phyloP scores from a whole-genome alignment of 2,113 vertebrate species.

The Odobenus rosmarus region DNA sequence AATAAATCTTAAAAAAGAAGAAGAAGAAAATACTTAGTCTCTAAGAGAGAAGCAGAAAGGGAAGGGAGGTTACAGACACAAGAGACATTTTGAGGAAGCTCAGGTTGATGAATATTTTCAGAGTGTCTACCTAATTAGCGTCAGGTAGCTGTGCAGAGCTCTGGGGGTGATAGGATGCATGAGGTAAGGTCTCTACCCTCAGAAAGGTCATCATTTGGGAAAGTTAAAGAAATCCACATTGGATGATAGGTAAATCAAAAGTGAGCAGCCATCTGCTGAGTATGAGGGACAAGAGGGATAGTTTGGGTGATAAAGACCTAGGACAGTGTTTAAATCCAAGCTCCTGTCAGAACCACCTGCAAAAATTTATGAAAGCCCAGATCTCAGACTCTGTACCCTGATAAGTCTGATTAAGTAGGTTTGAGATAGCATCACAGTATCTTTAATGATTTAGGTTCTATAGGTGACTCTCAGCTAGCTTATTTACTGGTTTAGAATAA shows the following conservation, averaged over 20 bases:
- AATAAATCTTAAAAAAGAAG: too few species aligned
- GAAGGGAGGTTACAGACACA: not conserved
- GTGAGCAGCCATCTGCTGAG: not conserved
- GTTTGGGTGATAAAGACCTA: not conserved
- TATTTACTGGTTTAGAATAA: not conserved
- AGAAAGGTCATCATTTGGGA: not conserved
- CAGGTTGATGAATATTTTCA: not conserved
- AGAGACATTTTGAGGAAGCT: not conserved
- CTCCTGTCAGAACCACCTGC: not conserved
- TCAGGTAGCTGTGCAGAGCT: not conserved
- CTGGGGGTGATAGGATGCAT: not conserved
- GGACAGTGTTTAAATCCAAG: not conserved
- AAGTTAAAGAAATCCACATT: not conserved
- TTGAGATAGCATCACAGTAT: not conserved
- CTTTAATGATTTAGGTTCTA: not conserved
- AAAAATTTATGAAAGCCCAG: not conserved
- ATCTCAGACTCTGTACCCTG: not conserved
- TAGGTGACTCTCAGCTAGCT: not conserved
- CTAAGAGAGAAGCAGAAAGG: not conserved
- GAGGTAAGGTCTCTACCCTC: not conserved
- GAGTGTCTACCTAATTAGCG: not conserved
- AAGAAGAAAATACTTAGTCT: not conserved
- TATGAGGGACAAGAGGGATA: not conserved
- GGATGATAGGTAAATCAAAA: not conserved
- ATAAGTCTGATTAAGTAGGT: not conserved